Conservation (phyloP, 2,797 vertebrate genomes). For the Linurgus olivaceus region DNA sequence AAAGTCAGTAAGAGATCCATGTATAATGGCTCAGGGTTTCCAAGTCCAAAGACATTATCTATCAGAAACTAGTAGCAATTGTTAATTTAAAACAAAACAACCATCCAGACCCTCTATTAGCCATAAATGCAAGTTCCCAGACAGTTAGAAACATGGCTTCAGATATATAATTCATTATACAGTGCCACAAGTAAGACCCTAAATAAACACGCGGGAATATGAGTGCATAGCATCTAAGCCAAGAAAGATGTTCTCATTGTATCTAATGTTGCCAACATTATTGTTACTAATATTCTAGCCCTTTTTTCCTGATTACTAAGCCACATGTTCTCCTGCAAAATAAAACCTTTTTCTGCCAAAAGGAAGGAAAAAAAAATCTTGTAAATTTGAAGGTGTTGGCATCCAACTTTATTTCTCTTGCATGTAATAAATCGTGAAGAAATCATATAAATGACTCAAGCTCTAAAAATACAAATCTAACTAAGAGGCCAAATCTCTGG, state of each 20-base stretch:
- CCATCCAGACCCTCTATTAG: not conserved
- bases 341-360: not conserved
- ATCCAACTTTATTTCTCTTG: not conserved
- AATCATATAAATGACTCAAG: constrained; percentile 36
- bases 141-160: not conserved
- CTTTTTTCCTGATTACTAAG: not conserved
- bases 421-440: not conserved
- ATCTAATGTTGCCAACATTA: not conserved
- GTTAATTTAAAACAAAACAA: not conserved
- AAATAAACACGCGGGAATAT: not conserved
- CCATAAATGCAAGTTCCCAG: not conserved
- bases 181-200: not conserved
- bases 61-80: not conserved
- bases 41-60: not conserved
- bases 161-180: not conserved
- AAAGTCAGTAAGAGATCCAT: not conserved
- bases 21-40: not conserved
- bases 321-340: not conserved
- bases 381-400: not conserved
- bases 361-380: not conserved
- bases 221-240: not conserved
- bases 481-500: not conserved
- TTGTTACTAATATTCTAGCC: not conserved
- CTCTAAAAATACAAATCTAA: constrained; percentile 39
- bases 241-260: not conserved